Base-by-base conservation (phyloP, 30 jellyfish, hydroid and myxozoan genomes). In the Pelagia noctiluca region DNA sequence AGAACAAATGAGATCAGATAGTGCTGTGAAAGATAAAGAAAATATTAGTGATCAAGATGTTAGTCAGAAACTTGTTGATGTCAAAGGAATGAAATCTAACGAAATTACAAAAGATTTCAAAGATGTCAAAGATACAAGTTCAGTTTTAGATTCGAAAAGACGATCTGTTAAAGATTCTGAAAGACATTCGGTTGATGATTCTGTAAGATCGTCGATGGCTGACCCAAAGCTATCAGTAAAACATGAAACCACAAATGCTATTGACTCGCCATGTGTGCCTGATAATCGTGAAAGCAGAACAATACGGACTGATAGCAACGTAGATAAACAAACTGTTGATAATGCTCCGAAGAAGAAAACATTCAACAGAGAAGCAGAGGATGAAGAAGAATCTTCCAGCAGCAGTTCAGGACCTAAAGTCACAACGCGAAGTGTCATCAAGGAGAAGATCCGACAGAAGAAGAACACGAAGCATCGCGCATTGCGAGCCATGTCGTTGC, bases 401-500 rank as follows among this genome's bases (percentile, higher is more conserved):
- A 57, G 87, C 11, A 65, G 92, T 80, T 82, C 92, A 19, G 50
- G 78, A 26, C 60, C 85, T 0, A 82, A 82, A 34, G 30, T 82
- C 19, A 82, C 92, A 52, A 82, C 92, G 8, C 53, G 77, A 60
- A 76, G 96, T 35, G 88, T 68, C 26, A 76, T 86, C 50, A 86
- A 86, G 65, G 96, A 86, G 12, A 86, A 76, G 37, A 86, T 86
- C 8, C 65, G 71, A 37, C 87, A 86, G 68, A 86, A 76, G 57
- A 86, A 75, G 36, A 72, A 71, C 50, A 64, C 60, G 38, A 53
- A 48, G 31, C 85, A 46, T 3, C 62, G 96, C 30, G 69, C 67
- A 37, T 89, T 71, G n/a, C 82, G 88, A 1, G 50, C 96, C 32
- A 28, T 71, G 85, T 86, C 96, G 10, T 60, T 86, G 46, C 96